These are phyloP conservation scores for Patagioenas fasciata DNA, from an alignment of 2,113 vertebrate genomes.

Conservation along the genomic window DNA sequence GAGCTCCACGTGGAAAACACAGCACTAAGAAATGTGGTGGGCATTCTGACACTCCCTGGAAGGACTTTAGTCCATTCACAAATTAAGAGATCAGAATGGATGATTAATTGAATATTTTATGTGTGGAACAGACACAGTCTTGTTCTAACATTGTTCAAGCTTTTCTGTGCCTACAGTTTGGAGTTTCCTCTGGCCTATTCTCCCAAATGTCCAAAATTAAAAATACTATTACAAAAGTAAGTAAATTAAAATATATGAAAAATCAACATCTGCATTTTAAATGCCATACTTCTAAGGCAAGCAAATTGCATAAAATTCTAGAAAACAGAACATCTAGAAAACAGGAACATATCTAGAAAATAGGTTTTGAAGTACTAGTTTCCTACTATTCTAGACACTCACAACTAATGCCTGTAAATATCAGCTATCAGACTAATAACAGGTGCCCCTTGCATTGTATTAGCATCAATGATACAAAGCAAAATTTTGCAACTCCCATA, in stretches of 20 bases:
- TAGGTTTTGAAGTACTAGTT: not conserved
- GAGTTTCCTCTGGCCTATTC: not conserved
- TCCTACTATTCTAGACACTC: not conserved
- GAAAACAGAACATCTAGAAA: not conserved
- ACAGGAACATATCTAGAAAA: not conserved
- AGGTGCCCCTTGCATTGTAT: not conserved
- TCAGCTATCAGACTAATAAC: not conserved
- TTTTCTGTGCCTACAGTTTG: not conserved
- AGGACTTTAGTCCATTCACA: not conserved
- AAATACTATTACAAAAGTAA: not conserved
- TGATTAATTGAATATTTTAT: not conserved
- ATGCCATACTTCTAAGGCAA: not conserved
- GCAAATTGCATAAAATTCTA: conserved; percentile 15
- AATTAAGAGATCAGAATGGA: not conserved
- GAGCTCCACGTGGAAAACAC: not conserved
- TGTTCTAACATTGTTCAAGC: not conserved
- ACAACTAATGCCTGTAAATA: not conserved
- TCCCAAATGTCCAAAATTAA: not conserved
- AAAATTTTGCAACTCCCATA: not conserved
- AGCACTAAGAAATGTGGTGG: not conserved
- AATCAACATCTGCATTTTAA: not conserved
- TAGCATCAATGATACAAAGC: not conserved
- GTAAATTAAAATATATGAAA: not conserved
- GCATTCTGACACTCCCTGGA: not conserved
- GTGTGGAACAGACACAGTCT: not conserved